Conservation (phyloP, 2,113 vertebrate genomes). For the Leucoraja erinaceus region DNA sequence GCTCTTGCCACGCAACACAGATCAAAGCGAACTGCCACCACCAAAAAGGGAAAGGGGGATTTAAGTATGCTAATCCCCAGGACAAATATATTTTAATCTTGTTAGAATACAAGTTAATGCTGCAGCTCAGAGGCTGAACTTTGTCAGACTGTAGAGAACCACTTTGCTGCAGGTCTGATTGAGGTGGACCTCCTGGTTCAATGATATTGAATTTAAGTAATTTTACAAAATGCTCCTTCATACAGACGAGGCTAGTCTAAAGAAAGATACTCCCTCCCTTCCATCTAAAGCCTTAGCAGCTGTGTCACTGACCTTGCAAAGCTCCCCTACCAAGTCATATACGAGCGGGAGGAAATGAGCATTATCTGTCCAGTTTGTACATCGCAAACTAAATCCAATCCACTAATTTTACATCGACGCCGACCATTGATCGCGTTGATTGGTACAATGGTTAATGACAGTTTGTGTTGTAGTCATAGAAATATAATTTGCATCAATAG, state of each 20-base stretch:
- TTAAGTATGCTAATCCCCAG: conserved; percentile 99
- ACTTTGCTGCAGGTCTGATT: conserved; percentile 79
- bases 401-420: conserved; percentile 46
- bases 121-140: conserved; percentile 87
- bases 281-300: conserved; percentile 46
- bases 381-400: conserved; percentile 53
- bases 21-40: conserved; percentile 91
- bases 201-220: conserved; percentile 59
- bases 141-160: conserved; percentile 79
- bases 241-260: background rate
- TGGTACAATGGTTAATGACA: background rate
- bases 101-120: conserved; percentile 99
- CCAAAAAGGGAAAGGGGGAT: conserved; percentile 82
- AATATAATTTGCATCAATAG: background rate
- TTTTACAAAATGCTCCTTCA: conserved; percentile 50
- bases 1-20: conserved; percentile 87
- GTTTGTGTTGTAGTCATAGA: background rate
- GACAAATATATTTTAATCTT: conserved; percentile 99
- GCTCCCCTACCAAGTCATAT: conserved; percentile 57
- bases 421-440: background rate
- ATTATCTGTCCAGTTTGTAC: conserved; percentile 57
- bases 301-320: conserved; percentile 59
- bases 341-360: conserved; percentile 68
- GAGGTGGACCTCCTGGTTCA: conserved; percentile 64
- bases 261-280: conserved; percentile 33